Evolutionary conservation across 2,888 invertebrate genomes (phyloP).

Genomic region (Tineola bisselliella): DNA sequence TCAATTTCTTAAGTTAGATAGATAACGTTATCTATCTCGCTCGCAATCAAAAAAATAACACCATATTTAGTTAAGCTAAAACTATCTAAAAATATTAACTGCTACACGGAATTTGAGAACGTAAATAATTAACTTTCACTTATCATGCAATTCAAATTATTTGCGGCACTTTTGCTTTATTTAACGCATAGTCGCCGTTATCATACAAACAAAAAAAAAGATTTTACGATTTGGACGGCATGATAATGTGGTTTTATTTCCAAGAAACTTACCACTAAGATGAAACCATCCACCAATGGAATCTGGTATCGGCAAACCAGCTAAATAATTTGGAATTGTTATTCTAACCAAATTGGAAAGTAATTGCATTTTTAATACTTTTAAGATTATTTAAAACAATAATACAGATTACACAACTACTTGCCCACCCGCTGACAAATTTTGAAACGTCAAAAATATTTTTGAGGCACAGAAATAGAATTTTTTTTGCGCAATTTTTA

Average conservation of each 20-base stretch:
- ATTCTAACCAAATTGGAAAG: conserved; percentile 81
- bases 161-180: no score
- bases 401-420: conserved; percentile 5
- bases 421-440: neutral
- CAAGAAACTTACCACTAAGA: conserved; percentile 72
- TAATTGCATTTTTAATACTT: conserved; percentile 71
- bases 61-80: no score
- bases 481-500: no score
- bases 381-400: neutral
- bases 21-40: neutral
- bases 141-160: no score
- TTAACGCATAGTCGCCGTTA: neutral
- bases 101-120: no score
- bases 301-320: conserved; percentile 85
- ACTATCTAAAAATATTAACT: no score
- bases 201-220: neutral
- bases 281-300: conserved; percentile 86
- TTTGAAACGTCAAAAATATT: no score
- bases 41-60: no score
- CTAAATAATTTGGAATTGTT: conserved; percentile 84
- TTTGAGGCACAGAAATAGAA: no score
- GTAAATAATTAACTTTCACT: no score
- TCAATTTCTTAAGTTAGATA: conserved; percentile 8
- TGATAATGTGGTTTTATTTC: neutral
- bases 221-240: neutral